A percentile compares a stretch with the other conserved stretches of the same genome.
These are phyloP conservation scores for Pseudomyrmex sp. DNA, from an alignment of 1,140 invertebrate species.

Conservation along the genomic window DNA sequence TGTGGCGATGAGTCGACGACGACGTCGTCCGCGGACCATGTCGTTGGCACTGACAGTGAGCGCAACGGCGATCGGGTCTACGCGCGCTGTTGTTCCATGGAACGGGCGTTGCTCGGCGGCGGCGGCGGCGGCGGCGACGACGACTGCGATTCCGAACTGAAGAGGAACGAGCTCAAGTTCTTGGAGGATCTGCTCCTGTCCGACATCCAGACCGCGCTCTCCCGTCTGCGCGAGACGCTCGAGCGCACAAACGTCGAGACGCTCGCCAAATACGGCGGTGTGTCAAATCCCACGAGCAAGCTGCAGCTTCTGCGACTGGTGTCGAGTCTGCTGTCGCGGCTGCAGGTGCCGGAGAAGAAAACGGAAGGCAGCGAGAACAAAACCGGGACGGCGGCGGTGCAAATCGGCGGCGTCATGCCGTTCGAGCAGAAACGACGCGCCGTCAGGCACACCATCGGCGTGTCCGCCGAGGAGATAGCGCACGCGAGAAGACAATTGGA, in stretches of 20 bases:
- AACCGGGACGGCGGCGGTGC: not conserved
- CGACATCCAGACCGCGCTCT: conserved; percentile 92
- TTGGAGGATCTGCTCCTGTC: conserved; percentile 87
- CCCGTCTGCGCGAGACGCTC: conserved; percentile 90
- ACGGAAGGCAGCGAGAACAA: not conserved
- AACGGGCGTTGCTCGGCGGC: conserved; percentile 51
- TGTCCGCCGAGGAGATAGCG: conserved; percentile 91
- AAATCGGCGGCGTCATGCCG: not conserved
- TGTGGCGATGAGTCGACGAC: conserved; percentile 66
- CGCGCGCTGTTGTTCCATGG: conserved; percentile 67
- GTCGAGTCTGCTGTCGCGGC: conserved; percentile 90
- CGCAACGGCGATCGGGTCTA: conserved; percentile 70
- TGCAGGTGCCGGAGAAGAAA: conserved; percentile 85
- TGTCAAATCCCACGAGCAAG: conserved; percentile 85
- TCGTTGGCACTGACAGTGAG: conserved; percentile 76
- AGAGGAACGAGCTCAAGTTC: conserved; percentile 78
- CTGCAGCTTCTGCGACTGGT: conserved; percentile 90
- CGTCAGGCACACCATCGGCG: conserved; percentile 92
- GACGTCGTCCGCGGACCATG: conserved; percentile 68
- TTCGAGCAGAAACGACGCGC: conserved; percentile 82
- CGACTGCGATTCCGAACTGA: conserved; percentile 56
- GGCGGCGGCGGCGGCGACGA: not conserved
- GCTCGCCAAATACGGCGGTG: conserved; percentile 82
- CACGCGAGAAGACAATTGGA: conserved; percentile 90
- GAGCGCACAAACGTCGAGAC: conserved; percentile 85